A percentile compares a stretch with the other conserved stretches of the same genome.
These are phyloP conservation scores for Lordiphosa mommai DNA, from an alignment of 1,140 invertebrate species.

Conservation along the genomic window DNA sequence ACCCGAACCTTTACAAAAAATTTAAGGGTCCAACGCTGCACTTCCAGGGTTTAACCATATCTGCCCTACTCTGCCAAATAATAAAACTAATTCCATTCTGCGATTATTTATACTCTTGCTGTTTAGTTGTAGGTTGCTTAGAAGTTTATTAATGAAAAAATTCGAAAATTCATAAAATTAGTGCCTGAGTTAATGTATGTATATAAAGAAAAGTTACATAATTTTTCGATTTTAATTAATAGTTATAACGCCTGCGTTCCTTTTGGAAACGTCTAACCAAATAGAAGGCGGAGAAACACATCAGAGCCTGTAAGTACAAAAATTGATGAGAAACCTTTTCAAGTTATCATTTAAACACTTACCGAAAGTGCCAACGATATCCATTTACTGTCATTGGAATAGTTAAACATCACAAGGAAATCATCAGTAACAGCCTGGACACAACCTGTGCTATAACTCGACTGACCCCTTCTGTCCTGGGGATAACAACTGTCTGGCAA, in stretches of 20 bases:
- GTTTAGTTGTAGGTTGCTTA: too few relatives aligned
- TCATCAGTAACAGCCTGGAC: slow-evolving; percentile 36
- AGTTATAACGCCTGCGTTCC: slow-evolving; percentile 48
- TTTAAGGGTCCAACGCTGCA: too few relatives aligned
- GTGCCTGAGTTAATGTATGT: background rate
- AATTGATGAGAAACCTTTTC: background rate
- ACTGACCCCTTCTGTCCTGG: slow-evolving; percentile 7
- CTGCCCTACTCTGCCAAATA: too few relatives aligned
- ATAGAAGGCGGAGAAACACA: slow-evolving; percentile 56
- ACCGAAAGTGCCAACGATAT: slow-evolving; percentile 41
- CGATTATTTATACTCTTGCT: too few relatives aligned
- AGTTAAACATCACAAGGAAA: slow-evolving; percentile 37
- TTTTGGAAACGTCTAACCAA: slow-evolving; percentile 63
- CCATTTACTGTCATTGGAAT: slow-evolving; percentile 49
- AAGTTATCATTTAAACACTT: background rate
- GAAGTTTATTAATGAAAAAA: background rate
- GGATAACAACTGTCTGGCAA: slow-evolving; percentile 47
- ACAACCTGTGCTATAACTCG: slow-evolving; percentile 37
- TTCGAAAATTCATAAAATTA: background rate
- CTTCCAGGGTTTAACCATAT: too few relatives aligned
- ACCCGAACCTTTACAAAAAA: too few relatives aligned
- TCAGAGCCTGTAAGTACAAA: slow-evolving; percentile 35
- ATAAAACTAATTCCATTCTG: too few relatives aligned
- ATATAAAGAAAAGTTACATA: too few relatives aligned
- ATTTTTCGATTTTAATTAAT: slow-evolving; percentile 13